phyloP scores from a whole-genome alignment of 2,113 vertebrate genomes.

The Poeciliopsis prolifica region DNA sequence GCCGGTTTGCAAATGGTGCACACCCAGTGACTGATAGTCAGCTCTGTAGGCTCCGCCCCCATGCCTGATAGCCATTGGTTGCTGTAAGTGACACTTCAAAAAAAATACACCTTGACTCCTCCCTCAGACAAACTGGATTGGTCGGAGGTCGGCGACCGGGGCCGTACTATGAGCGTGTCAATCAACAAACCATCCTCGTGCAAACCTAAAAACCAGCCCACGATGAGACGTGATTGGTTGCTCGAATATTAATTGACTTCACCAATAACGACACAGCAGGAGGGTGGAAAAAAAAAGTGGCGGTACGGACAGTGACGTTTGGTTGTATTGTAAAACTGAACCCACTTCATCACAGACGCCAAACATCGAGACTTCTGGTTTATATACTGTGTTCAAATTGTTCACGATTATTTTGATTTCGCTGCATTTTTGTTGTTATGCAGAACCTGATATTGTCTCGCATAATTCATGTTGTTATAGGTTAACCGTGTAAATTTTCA shows the following conservation, averaged over 20 bases:
- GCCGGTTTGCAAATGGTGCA: not conserved
- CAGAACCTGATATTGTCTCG: too few relatives aligned
- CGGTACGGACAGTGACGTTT: not conserved
- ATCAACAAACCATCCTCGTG: conserved; percentile 65
- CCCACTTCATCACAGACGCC: too few relatives aligned
- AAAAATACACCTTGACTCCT: conserved; percentile 17
- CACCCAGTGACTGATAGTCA: conserved; percentile 36
- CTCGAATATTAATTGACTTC: not conserved
- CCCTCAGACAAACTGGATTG: conserved; percentile 43
- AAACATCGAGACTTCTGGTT: too few relatives aligned
- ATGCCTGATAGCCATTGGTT: conserved; percentile 30
- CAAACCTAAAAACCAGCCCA: conserved; percentile 70
- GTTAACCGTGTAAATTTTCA: too few relatives aligned
- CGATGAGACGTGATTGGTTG: conserved; percentile 71
- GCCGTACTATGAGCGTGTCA: conserved; percentile 52
- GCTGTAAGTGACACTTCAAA: conserved; percentile 23
- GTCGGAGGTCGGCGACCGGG: conserved; percentile 46
- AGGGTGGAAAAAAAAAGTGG: not conserved
- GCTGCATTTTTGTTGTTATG: too few relatives aligned
- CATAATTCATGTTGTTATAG: too few relatives aligned
- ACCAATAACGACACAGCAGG: conserved; percentile 15
- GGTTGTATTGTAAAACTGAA: not conserved
- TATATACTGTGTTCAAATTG: too few relatives aligned
- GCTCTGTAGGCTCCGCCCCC: conserved; percentile 31
- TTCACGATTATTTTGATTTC: too few relatives aligned